Conservation (phyloP, 2,113 vertebrate species). For the Polyodon spathula region DNA sequence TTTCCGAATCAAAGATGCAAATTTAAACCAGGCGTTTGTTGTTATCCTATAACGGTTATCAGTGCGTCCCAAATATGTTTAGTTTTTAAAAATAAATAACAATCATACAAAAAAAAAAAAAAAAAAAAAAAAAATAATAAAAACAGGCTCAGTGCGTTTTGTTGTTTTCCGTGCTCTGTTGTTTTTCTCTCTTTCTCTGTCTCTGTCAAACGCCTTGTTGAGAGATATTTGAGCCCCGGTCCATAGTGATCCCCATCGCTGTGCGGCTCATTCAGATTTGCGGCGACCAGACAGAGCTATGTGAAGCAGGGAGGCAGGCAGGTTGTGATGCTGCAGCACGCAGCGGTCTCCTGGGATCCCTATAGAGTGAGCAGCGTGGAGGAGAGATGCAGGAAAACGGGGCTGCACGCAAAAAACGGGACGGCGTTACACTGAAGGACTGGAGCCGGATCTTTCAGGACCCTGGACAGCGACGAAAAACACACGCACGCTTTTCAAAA, state of each 20-base stretch:
- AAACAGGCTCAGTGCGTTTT: not conserved
- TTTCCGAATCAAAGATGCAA: no score
- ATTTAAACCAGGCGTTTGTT: not conserved
- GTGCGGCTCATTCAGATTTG: conserved; percentile 24
- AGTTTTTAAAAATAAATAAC: conserved; percentile 3
- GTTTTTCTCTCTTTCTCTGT: not conserved
- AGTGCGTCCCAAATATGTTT: not conserved
- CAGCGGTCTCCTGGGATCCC: conserved; percentile 38
- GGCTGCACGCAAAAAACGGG: not conserved
- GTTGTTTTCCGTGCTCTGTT: not conserved
- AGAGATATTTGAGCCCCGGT: conserved; percentile 30
- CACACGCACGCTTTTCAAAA: no score
- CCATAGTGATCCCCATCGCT: conserved; percentile 33
- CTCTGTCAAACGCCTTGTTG: conserved; percentile 12
- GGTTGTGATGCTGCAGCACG: conserved; percentile 45
- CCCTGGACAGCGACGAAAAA: not conserved
- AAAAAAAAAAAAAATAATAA: not conserved
- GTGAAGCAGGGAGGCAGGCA: conserved; percentile 38
- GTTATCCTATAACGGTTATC: no score
- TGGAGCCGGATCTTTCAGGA: not conserved
- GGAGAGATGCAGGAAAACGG: not conserved
- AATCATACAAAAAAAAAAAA: conserved; percentile 8
- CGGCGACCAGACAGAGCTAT: conserved; percentile 32
- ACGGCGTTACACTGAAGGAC: not conserved
- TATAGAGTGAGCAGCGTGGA: not conserved